phyloP scores from a whole-genome alignment of 2,888 invertebrate genomes.

The Pandemis corylana region DNA sequence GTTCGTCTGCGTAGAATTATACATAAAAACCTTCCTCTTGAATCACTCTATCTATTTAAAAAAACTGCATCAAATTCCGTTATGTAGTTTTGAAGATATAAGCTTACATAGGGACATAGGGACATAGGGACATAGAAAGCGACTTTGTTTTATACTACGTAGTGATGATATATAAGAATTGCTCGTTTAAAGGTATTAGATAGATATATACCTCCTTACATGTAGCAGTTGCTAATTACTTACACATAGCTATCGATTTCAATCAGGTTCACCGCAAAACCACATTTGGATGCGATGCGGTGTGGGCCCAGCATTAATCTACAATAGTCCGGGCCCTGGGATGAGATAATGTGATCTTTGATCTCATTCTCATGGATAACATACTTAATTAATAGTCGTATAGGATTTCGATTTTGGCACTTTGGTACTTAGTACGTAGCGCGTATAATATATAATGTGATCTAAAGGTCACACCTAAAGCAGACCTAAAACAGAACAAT shows the following conservation, averaged over 20 bases:
- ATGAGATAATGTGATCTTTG: not conserved
- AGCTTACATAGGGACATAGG: too few species aligned
- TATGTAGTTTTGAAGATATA: too few species aligned
- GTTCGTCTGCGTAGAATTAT: too few species aligned
- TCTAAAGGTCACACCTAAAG: not conserved
- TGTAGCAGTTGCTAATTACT: not conserved
- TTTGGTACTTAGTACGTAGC: not conserved
- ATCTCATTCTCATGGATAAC: not conserved
- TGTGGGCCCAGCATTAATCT: not conserved
- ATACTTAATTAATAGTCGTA: not conserved
- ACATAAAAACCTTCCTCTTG: too few species aligned
- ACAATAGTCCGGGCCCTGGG: not conserved
- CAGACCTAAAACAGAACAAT: too few species aligned
- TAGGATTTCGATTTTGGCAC: not conserved
- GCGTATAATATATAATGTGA: not conserved
- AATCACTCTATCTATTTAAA: too few species aligned
- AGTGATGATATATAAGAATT: too few species aligned
- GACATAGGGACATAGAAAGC: too few species aligned
- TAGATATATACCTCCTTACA: not conserved
- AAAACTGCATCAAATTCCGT: too few species aligned
- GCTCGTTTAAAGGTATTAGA: too few species aligned
- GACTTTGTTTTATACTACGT: too few species aligned
- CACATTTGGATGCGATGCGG: constrained; percentile 4
- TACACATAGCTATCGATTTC: constrained; percentile 12
- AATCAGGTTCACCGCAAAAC: constrained; percentile 14